Conservation (phyloP, 2,888 invertebrate genomes). For the Philonicus albiceps region DNA sequence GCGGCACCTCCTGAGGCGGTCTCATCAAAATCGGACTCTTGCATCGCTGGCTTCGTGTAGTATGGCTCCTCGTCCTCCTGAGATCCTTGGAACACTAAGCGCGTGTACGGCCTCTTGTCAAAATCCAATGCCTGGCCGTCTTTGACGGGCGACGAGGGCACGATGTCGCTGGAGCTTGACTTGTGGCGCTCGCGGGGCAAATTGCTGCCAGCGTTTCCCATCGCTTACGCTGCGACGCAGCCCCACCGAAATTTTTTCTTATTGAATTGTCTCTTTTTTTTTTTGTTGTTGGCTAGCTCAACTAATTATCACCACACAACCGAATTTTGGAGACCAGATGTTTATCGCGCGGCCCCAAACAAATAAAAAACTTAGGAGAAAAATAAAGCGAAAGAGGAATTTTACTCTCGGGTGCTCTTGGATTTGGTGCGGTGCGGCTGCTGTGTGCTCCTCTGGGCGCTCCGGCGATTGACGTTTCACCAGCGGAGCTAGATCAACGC, state of each 20-base stretch:
- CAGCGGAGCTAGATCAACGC: neutral
- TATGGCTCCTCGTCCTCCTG: conserved; percentile 81
- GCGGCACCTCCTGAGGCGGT: conserved; percentile 39
- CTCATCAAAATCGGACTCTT: conserved; percentile 50
- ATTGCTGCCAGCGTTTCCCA: conserved; percentile 63
- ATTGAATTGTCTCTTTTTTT: conserved; percentile 8
- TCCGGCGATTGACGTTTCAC: neutral
- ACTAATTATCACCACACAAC: neutral
- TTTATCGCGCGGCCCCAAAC: neutral
- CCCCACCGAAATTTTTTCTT: neutral
- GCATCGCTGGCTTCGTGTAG: conserved; percentile 69
- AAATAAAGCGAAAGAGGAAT: neutral
- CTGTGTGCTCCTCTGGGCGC: neutral
- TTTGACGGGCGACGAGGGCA: conserved; percentile 69
- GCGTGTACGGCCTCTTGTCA: conserved; percentile 79
- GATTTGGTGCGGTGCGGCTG: neutral
- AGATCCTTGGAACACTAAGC: conserved; percentile 72
- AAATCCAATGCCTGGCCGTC: conserved; percentile 83
- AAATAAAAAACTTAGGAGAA: neutral
- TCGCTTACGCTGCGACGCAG: conserved; percentile 46
- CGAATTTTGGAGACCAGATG: neutral
- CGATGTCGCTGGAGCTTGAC: conserved; percentile 66
- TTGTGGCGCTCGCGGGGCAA: conserved; percentile 77
- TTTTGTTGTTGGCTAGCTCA: neutral
- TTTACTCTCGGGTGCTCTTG: neutral